Conservation (phyloP, 2,797 vertebrate genomes). For the Sarcophilus harrisii region DNA sequence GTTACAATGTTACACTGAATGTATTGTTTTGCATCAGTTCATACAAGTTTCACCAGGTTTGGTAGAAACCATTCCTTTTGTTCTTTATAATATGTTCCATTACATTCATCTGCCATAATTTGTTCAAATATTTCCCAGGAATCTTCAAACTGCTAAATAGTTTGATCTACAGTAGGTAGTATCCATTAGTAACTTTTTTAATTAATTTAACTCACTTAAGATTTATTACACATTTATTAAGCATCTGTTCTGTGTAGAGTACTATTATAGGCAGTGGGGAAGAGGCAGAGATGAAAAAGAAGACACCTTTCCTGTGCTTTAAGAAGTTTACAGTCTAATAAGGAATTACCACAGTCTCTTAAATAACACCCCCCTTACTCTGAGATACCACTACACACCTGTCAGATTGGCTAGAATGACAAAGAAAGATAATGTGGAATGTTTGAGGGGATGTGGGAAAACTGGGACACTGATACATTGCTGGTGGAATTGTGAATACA, state of each 20-base stretch:
- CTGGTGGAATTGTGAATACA: too few relatives aligned
- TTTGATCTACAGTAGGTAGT: neutral
- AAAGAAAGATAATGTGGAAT: too few relatives aligned
- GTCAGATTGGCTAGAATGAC: too few relatives aligned
- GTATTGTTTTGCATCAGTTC: neutral
- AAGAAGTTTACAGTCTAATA: neutral
- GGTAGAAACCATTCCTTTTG: neutral
- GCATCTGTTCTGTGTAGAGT: neutral
- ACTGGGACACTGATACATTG: too few relatives aligned
- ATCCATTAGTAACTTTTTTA: neutral
- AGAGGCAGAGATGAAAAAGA: neutral
- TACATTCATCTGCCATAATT: neutral
- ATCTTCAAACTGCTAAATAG: neutral
- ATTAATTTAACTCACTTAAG: neutral
- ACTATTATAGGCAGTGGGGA: neutral
- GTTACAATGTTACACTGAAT: neutral
- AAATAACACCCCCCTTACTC: neutral
- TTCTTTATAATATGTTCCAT: neutral
- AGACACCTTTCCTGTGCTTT: neutral
- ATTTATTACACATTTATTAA: neutral
- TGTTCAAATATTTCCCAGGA: neutral
- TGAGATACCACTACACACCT: too few relatives aligned
- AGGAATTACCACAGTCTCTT: neutral
- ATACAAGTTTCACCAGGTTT: neutral
- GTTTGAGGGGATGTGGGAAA: too few relatives aligned